Percentiles rank a stretch among this genome's conserved stretches.
Evolutionary conservation across 2,797 vertebrate genomes (phyloP).

Genomic region (Antennarius maculatus): DNA sequence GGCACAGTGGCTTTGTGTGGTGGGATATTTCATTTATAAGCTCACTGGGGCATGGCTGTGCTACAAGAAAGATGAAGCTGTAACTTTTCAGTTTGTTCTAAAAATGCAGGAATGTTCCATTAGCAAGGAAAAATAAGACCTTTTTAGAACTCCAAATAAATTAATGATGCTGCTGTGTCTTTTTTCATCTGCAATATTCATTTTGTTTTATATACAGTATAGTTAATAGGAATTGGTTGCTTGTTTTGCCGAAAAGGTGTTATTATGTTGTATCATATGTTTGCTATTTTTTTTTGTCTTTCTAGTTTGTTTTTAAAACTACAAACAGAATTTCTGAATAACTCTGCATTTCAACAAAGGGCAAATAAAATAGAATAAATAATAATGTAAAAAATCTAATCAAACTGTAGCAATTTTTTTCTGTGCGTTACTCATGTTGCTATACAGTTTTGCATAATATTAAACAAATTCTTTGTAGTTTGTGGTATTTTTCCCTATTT

Average conservation of each 20-base stretch:
- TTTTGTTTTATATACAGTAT: background rate
- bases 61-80: constrained; percentile 67
- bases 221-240: too few relatives aligned
- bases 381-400: too few relatives aligned
- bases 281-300: background rate
- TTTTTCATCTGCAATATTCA: constrained; percentile 30
- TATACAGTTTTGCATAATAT: too few relatives aligned
- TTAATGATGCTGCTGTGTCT: constrained; percentile 28
- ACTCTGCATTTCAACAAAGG: too few relatives aligned
- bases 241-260: too few relatives aligned
- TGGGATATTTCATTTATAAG: constrained; percentile 73
- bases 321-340: too few relatives aligned
- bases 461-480: too few relatives aligned
- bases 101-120: constrained; percentile 51
- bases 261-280: background rate
- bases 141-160: constrained; percentile 30
- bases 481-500: too few relatives aligned
- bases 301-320: too few relatives aligned
- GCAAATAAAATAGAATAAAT: too few relatives aligned
- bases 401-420: too few relatives aligned
- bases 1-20: constrained; percentile 63
- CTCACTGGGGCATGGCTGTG: constrained; percentile 63
- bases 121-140: constrained; percentile 36
- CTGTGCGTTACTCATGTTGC: too few relatives aligned
- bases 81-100: constrained; percentile 50